Evolutionary conservation across 2,113 vertebrate genomes (phyloP).

Genomic region (Thunnus maccoyii): DNA sequence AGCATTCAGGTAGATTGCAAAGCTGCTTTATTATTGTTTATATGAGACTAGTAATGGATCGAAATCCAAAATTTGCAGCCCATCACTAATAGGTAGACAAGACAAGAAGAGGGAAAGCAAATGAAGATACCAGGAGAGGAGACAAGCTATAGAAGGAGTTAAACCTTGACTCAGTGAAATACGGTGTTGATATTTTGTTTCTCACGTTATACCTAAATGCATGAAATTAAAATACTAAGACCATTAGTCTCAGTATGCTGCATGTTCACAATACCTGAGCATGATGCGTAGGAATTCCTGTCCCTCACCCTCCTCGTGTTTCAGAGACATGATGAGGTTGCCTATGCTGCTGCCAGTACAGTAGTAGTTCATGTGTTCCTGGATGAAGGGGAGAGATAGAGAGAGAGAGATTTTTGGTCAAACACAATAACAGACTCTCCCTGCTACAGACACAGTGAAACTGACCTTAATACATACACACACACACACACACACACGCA

Average conservation of each 20-base stretch:
- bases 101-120: no score
- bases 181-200: background rate
- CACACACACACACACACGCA: background rate
- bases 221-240: background rate
- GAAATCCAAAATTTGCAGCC: background rate
- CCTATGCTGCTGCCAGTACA: constrained; percentile 91
- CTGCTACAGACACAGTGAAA: background rate
- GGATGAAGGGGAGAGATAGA: background rate
- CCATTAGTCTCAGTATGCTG: no score
- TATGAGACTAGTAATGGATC: background rate
- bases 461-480: no score
- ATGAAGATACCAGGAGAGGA: no score
- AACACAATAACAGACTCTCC: background rate
- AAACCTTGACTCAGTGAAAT: no score
- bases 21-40: background rate
- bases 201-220: background rate
- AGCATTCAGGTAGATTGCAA: background rate
- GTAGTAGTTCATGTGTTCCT: constrained; percentile 99
- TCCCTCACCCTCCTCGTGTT: constrained; percentile 92
- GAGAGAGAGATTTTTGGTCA: background rate
- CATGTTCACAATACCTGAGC: constrained; percentile 84
- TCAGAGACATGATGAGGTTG: constrained; percentile 96
- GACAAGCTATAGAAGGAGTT: no score
- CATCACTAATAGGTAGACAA: no score
- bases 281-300: constrained; percentile 95